Conservation (phyloP, 2,797 vertebrate genomes). For the Acanthiza pusilla region DNA sequence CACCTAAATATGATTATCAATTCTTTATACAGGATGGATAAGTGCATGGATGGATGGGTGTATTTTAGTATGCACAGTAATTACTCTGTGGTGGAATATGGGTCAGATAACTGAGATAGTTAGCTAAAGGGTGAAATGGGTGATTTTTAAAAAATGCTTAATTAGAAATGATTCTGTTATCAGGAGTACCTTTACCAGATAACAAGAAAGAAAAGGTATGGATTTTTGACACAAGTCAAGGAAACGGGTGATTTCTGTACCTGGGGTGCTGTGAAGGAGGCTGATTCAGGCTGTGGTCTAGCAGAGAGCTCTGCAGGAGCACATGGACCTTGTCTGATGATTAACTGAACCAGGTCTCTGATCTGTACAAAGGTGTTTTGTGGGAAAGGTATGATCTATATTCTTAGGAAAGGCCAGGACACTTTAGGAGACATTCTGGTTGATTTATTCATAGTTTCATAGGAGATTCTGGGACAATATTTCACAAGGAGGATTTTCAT, state of each 20-base stretch:
- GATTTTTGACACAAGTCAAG: neutral
- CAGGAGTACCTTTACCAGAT: neutral
- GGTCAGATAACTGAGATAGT: neutral
- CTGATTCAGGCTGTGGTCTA: neutral
- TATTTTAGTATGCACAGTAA: neutral
- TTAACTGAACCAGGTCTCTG: neutral
- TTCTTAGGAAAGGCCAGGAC: slow-evolving; percentile 4
- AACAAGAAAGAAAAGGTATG: neutral
- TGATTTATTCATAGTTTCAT: slow-evolving; percentile 36
- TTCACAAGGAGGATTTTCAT: slow-evolving; percentile 34
- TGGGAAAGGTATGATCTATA: slow-evolving; percentile 20
- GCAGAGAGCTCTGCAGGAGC: neutral
- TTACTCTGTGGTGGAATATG: neutral
- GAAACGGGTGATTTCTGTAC: neutral
- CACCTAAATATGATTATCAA: neutral
- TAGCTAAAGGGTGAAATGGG: neutral
- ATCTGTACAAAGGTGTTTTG: neutral
- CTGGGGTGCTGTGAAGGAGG: neutral
- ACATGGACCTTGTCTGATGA: neutral
- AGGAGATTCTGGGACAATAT: slow-evolving; percentile 1
- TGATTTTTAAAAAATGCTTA: neutral
- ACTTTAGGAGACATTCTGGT: neutral
- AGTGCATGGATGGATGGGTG: neutral
- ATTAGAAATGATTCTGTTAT: neutral
- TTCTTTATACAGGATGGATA: neutral